phyloP scores from a whole-genome alignment of 2,113 vertebrate genomes.

The Equus quagga region DNA sequence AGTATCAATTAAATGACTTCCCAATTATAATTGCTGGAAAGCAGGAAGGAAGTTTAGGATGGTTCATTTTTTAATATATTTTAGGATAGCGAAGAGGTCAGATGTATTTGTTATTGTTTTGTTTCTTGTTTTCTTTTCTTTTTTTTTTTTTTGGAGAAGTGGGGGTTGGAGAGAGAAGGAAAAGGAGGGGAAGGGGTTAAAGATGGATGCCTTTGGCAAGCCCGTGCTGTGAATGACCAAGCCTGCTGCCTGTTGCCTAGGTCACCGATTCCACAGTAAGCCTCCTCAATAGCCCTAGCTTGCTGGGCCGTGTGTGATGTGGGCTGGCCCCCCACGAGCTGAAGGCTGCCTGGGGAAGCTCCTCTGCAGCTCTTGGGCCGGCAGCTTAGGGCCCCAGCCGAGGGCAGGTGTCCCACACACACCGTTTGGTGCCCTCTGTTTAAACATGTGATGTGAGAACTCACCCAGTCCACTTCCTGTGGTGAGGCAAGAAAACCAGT shows the following conservation, averaged over 20 bases:
- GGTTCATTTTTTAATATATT: neutral
- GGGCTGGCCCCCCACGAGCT: neutral
- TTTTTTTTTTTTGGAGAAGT: neutral
- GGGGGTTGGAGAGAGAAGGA: neutral
- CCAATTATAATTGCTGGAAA: conserved; percentile 24
- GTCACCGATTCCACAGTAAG: conserved; percentile 37
- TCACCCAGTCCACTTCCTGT: conserved; percentile 76
- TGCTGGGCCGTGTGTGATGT: neutral
- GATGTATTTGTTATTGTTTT: neutral
- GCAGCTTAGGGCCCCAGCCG: neutral
- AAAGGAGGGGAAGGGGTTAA: conserved; percentile 43
- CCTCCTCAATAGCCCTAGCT: conserved; percentile 3
- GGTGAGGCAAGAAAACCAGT: conserved; percentile 66
- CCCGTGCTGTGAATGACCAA: neutral
- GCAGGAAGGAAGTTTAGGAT: neutral
- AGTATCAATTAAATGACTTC: neutral
- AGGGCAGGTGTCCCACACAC: conserved; percentile 59
- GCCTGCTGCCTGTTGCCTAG: conserved; percentile 58
- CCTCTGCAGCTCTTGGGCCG: neutral
- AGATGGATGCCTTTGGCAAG: conserved; percentile 61
- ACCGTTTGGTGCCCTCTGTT: conserved; percentile 58
- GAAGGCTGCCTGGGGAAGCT: neutral
- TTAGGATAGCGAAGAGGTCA: conserved; percentile 20
- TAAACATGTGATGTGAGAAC: conserved; percentile 65
- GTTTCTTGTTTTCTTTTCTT: neutral